Base-by-base conservation (phyloP, 2,797 vertebrate genomes). In the Peromyscus eremicus region DNA sequence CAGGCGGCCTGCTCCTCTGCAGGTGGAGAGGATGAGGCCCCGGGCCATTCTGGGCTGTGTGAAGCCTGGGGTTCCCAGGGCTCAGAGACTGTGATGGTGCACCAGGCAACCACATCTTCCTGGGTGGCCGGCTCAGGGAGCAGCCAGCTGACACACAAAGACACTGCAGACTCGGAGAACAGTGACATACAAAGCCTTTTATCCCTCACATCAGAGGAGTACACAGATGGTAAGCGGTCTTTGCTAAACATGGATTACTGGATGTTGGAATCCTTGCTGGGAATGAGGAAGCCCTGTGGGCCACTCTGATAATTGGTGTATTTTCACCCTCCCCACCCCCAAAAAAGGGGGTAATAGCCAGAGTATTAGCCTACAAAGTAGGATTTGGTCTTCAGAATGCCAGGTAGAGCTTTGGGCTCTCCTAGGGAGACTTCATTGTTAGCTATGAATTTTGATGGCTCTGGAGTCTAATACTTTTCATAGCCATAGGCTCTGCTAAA, bases 71-170 rank as follows among this genome's bases (percentile, higher is more conserved):
- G 98, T 92, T 98, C 98, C 92, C 99, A 98, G 96, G 99, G 98
- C 96, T 99, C 99, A 40, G 99, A 99, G 98, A 99, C 99, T 99
- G 99, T 99, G 93, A 98, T 99, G 97, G 99, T 99, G 95, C 99
- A 99, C 98, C 99, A 99, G 92, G 98, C 98, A 40, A 98, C 99
- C 86, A 97, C 98, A 77, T 99, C 98, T 4, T 99, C 99, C 83
- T 99, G 99, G 98, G 98, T 98, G 93, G 98, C 98, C 95, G 98
- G 99, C 98, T 98, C 99, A 98, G 87, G 98, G 98, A 92, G 98
- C 98, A 81, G 98, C 95, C 99, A 97, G 60, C 97, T 98, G n/a
- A 97, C 98, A 57, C 98, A 98, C 76, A 99, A 98, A 97, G 99
- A 98, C 55, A 98, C 98, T 93, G 98, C 98, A 94, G 99, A 99